Base-by-base conservation (phyloP, 1,140 invertebrate species). In the Drosophila virilis region DNA sequence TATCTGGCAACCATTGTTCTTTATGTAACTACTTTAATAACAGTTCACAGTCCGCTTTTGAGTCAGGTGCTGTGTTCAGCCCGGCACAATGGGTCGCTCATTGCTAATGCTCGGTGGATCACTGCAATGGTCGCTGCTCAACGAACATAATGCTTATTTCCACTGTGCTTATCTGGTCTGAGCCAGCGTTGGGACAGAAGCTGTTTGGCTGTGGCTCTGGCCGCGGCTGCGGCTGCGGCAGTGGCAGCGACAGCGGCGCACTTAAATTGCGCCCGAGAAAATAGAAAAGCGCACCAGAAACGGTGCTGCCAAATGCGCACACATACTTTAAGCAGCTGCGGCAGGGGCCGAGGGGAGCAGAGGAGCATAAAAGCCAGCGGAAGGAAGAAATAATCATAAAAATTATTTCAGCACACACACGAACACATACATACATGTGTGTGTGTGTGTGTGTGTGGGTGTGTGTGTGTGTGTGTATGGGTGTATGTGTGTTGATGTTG, bases 331-430 rank as follows among this genome's bases (percentile, higher is more conserved):
- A 86, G 83, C 52, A 80, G 78, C 59, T 50, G 60, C 60, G 43
- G 45, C 17, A 69, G 51, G 43, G 33, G 59, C 50, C 15, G 62
- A 37, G n/a, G n/a, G 6, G 28, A 15, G 55, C 35, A 15, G 28
- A 37, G 38, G 8, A 65, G 50, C 68, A 54, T 73, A 67, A 76
- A 67, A 77, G 77, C 64, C 75, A 66, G 61, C 83, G 84, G 84
- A 89, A 89, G 84, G 84, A 89, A 89, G 84, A 89, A 89, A 89
- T 89, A 89, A 89, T 89, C 84, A 89, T 89, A 89, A 89, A 89
- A 89, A 89, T 89, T 89, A 89, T 89, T 89, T 89, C 74, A 89
- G 66, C 77, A 69, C 76, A 76, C 72, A 69, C 65, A 78, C 58
- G 45, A 8, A 65, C 50, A 46, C 59, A 43, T 59, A 54, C 68